These are phyloP conservation scores for Caenorhabditis inopinata DNA, from an alignment of 1,140 invertebrate genomes.

Conservation along the genomic window DNA sequence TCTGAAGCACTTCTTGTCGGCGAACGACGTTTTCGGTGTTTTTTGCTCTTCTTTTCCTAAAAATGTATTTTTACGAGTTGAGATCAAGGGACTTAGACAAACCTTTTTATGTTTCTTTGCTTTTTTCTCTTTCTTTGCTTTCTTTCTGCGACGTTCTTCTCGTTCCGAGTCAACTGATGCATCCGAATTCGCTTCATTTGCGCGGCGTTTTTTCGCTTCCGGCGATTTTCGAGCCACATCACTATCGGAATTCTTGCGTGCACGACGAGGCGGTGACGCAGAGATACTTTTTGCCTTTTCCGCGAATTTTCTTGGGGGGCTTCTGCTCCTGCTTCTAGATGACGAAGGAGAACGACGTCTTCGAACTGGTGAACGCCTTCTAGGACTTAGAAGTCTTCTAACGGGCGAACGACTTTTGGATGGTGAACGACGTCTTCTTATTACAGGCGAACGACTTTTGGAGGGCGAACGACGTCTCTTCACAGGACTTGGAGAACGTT, in stretches of 20 bases:
- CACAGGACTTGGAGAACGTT: too few relatives aligned
- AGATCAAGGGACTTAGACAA: neutral
- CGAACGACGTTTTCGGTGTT: neutral
- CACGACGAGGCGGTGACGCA: neutral
- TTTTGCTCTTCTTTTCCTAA: conserved; percentile 9
- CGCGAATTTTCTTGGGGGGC: neutral
- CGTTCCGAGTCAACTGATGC: neutral
- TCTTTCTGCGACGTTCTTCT: conserved; percentile 17
- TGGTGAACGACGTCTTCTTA: neutral
- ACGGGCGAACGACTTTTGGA: neutral
- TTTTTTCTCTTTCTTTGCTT: conserved; percentile 33
- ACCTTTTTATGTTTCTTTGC: conserved; percentile 38
- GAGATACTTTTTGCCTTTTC: neutral
- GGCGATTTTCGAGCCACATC: neutral
- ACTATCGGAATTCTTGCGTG: neutral
- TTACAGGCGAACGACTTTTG: neutral
- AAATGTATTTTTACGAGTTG: neutral
- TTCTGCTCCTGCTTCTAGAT: too few relatives aligned
- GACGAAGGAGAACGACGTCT: too few relatives aligned
- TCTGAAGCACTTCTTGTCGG: neutral
- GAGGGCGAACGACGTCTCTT: neutral
- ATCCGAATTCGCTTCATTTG: conserved; percentile 9
- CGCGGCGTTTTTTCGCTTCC: neutral
- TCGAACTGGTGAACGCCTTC: too few relatives aligned
- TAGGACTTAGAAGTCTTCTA: neutral